These are phyloP conservation scores for Ips typographus DNA, from an alignment of 1,140 invertebrate species.

Conservation along the genomic window DNA sequence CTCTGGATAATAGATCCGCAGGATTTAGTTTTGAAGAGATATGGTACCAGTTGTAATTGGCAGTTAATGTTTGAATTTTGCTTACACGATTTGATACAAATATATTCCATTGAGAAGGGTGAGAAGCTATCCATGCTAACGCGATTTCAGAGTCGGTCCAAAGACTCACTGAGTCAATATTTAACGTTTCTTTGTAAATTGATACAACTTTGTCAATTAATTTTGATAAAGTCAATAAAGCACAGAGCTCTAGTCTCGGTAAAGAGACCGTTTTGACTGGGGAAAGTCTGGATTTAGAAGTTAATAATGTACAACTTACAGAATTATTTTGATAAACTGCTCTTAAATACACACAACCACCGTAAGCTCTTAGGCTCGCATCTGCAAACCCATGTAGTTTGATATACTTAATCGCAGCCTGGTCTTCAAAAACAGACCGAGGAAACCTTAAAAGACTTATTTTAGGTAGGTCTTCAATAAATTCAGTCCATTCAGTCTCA, in stretches of 20 bases:
- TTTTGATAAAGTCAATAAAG: conserved; percentile 20
- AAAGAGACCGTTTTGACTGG: conserved; percentile 32
- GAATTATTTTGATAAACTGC: conserved; percentile 17
- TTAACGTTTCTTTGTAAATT: not conserved
- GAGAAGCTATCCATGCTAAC: not conserved
- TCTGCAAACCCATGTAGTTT: no score
- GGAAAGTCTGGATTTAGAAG: conserved; percentile 32
- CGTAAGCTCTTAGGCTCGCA: conserved; percentile 41
- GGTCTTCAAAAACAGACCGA: no score
- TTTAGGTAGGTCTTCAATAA: no score
- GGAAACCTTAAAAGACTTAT: no score
- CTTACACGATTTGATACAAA: conserved; percentile 10
- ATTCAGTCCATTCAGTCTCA: no score
- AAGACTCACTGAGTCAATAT: not conserved
- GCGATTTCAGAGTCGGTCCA: conserved; percentile 11
- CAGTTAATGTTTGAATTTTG: conserved; percentile 8
- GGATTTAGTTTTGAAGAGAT: conserved; percentile 39
- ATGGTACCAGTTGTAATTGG: conserved; percentile 33
- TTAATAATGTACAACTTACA: not conserved
- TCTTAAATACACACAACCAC: conserved; percentile 45
- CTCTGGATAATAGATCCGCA: conserved; percentile 42
- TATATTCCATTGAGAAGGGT: not conserved
- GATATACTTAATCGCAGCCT: no score
- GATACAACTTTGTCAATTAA: conserved; percentile 1
- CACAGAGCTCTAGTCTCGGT: conserved; percentile 37